These are phyloP conservation scores for Pangasianodon hypophthalmus DNA, from an alignment of 2,113 vertebrate genomes.

Conservation along the genomic window DNA sequence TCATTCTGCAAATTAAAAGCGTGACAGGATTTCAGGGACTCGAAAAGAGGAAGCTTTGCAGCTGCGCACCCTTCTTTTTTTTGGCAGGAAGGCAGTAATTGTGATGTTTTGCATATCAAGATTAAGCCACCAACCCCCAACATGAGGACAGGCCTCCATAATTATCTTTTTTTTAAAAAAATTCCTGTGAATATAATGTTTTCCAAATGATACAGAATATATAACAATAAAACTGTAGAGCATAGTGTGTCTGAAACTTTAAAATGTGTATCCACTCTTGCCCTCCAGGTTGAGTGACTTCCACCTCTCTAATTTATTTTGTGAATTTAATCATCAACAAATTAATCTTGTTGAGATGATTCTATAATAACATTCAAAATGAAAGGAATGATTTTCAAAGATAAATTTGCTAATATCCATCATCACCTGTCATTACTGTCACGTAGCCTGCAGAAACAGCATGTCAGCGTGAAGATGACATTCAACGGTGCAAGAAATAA, in stretches of 20 bases:
- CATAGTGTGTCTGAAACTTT: not conserved
- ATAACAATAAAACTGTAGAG: not conserved
- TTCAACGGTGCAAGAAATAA: not conserved
- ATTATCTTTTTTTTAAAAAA: conserved; percentile 39
- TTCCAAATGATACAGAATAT: not conserved
- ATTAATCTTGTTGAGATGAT: not conserved
- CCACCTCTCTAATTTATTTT: not conserved
- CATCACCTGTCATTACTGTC: not conserved
- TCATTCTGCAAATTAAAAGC: conserved; percentile 29
- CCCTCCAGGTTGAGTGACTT: not conserved
- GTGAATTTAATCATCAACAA: not conserved
- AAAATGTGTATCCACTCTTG: not conserved
- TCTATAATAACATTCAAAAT: not conserved
- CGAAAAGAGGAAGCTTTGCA: conserved; percentile 78
- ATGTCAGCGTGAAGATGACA: not conserved
- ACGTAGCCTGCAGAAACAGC: not conserved
- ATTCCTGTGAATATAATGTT: not conserved
- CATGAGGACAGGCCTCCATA: conserved; percentile 47
- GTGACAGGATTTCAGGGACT: conserved; percentile 38
- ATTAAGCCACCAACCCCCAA: conserved; percentile 55
- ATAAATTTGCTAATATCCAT: not conserved
- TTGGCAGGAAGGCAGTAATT: conserved; percentile 48
- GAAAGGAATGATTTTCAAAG: not conserved
- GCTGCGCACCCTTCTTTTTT: conserved; percentile 61
- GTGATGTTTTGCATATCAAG: conserved; percentile 75